Conservation (phyloP, 1,140 invertebrate species). For the Brachionus rubens region DNA sequence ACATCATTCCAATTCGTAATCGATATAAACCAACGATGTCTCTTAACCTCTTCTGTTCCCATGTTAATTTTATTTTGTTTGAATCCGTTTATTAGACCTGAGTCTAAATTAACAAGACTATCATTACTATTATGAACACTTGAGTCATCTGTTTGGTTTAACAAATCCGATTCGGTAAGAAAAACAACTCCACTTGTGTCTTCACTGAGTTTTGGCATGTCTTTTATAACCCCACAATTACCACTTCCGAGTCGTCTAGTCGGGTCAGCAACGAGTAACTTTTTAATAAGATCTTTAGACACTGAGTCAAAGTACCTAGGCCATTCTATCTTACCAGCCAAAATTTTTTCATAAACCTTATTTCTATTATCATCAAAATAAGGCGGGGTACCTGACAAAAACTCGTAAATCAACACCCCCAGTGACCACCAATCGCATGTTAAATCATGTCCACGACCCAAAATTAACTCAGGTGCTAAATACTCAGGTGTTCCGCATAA, state of each 20-base stretch:
- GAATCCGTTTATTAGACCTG: neutral
- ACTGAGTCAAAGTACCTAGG: slow-evolving; percentile 59
- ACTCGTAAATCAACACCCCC: slow-evolving; percentile 91
- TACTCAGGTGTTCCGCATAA: slow-evolving; percentile 43
- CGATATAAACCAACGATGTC: slow-evolving; percentile 25
- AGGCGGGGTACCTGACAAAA: slow-evolving; percentile 77
- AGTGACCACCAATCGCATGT: slow-evolving; percentile 97
- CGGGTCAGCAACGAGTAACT: slow-evolving; percentile 15
- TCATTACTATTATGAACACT: neutral
- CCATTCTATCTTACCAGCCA: slow-evolving; percentile 87
- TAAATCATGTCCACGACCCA: slow-evolving; percentile 92
- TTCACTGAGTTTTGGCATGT: neutral
- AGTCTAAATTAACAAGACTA: neutral
- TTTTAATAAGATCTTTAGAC: slow-evolving; percentile 18
- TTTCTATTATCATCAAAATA: slow-evolving; percentile 93
- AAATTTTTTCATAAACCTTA: slow-evolving; percentile 90
- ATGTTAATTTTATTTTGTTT: neutral
- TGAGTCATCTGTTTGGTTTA: neutral
- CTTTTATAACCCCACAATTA: slow-evolving; percentile 30
- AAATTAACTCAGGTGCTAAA: slow-evolving; percentile 76
- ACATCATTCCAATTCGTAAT: slow-evolving; percentile 41
- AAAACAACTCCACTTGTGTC: neutral
- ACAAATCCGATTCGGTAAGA: slow-evolving; percentile 15
- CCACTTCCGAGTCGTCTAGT: slow-evolving; percentile 21
- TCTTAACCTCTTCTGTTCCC: slow-evolving; percentile 40